phyloP scores from a whole-genome alignment of 2,888 invertebrate genomes.

The Oscheius myriophilus region DNA sequence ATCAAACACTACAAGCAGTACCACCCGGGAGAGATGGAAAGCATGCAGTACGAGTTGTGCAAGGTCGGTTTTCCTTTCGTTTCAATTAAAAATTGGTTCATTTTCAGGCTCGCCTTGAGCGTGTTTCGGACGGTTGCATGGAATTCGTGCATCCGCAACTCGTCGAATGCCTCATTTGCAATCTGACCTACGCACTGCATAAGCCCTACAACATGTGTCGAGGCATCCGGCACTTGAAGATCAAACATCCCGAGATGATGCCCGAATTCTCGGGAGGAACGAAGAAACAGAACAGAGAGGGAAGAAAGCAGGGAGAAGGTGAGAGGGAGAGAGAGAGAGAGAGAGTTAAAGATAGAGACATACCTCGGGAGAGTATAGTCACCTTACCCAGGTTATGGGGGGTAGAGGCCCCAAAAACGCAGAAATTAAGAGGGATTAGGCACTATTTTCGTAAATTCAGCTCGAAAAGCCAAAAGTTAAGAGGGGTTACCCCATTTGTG shows the following conservation, averaged over 20 bases:
- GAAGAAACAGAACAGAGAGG: conserved; percentile 1
- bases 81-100: neutral
- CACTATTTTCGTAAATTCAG: no score
- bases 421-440: no score
- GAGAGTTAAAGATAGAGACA: no score
- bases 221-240: conserved; percentile 68
- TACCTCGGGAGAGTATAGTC: no score
- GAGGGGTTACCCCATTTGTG: no score
- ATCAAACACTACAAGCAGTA: conserved; percentile 65
- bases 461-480: no score
- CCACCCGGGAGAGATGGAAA: conserved; percentile 61
- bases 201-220: conserved; percentile 69
- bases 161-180: conserved; percentile 69
- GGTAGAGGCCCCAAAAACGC: no score
- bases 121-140: conserved; percentile 69
- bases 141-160: conserved; percentile 64
- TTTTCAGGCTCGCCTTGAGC: conserved; percentile 63
- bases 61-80: conserved; percentile 40
- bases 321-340: neutral
- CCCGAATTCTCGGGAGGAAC: conserved; percentile 61
- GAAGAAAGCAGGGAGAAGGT: no score
- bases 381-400: no score
- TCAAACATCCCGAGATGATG: conserved; percentile 66
- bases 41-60: conserved; percentile 68
- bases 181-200: conserved; percentile 66